Conservation (phyloP, 1,140 invertebrate genomes). For the Trachelipus rathkii region DNA sequence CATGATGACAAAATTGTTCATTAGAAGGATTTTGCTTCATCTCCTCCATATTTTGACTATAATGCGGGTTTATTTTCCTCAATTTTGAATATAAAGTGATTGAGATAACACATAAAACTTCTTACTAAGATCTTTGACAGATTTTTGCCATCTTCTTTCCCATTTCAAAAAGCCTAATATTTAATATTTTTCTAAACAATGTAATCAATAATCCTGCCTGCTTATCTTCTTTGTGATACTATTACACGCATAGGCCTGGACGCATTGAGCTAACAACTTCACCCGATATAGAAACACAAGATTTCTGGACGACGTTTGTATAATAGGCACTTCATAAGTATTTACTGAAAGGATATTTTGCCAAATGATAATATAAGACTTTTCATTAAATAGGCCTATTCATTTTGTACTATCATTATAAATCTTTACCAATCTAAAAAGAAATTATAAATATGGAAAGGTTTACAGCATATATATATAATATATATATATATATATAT, state of each 20-base stretch:
- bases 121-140: conserved; percentile 1
- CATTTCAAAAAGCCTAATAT: conserved; percentile 50
- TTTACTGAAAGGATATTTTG: no score
- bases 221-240: conserved; percentile 73
- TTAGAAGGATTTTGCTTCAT: conserved; percentile 73
- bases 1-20: conserved; percentile 61
- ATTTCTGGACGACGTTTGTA: neutral
- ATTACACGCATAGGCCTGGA: conserved; percentile 75
- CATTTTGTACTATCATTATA: no score
- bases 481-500: no score
- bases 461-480: no score
- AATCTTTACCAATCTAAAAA: no score
- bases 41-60: conserved; percentile 79
- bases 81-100: conserved; percentile 76
- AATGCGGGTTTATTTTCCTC: conserved; percentile 89
- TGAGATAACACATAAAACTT: conserved; percentile 53
- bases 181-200: conserved; percentile 77
- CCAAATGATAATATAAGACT: no score
- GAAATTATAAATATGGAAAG: no score
- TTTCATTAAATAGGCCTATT: no score
- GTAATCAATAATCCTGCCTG: conserved; percentile 59
- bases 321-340: neutral
- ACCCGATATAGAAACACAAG: conserved; percentile 48
- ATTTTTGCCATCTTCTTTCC: conserved; percentile 3
- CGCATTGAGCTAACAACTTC: conserved; percentile 76